A percentile compares a stretch with the other conserved stretches of the same genome.
Conservation (phyloP, 2,797 vertebrate genomes). For the Hydrolagus colliei region DNA sequence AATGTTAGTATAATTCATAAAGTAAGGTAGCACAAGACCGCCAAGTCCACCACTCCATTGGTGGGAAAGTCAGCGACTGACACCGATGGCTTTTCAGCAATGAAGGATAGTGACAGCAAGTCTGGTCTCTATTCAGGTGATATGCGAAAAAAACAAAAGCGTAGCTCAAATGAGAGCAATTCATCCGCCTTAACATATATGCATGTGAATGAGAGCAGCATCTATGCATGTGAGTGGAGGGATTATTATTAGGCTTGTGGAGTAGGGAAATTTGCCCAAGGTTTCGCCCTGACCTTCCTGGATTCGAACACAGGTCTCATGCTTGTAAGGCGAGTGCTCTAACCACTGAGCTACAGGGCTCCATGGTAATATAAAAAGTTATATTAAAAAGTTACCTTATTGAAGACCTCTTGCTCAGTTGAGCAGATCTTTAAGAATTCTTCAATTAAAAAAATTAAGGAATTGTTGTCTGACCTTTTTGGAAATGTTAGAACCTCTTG, state of each 20-base stretch:
- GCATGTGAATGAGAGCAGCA: background rate
- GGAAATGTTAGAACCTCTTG: conserved; percentile 60
- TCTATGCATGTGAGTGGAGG: no score
- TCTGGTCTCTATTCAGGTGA: background rate
- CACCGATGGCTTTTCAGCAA: background rate
- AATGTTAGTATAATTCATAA: background rate
- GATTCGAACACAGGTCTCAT: no score
- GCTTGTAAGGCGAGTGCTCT: no score
- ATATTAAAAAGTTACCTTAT: conserved; percentile 55
- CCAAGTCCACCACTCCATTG: background rate
- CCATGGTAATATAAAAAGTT: no score
- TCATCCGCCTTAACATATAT: background rate
- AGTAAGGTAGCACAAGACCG: background rate
- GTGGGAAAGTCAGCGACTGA: background rate
- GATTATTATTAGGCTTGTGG: no score
- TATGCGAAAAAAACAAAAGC: background rate
- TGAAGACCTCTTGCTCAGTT: conserved; percentile 64
- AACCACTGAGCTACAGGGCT: no score
- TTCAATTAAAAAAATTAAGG: conserved; percentile 60
- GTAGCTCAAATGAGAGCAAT: background rate
- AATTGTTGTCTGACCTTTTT: conserved; percentile 65
- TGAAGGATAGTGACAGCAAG: background rate
- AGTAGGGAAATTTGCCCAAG: no score
- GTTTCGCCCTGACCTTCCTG: no score
- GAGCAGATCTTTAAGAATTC: conserved; percentile 61